Percentiles rank a stretch among this genome's conserved stretches.
Conservation (phyloP, 2,888 invertebrate species). For the Oscheius sp. region DNA sequence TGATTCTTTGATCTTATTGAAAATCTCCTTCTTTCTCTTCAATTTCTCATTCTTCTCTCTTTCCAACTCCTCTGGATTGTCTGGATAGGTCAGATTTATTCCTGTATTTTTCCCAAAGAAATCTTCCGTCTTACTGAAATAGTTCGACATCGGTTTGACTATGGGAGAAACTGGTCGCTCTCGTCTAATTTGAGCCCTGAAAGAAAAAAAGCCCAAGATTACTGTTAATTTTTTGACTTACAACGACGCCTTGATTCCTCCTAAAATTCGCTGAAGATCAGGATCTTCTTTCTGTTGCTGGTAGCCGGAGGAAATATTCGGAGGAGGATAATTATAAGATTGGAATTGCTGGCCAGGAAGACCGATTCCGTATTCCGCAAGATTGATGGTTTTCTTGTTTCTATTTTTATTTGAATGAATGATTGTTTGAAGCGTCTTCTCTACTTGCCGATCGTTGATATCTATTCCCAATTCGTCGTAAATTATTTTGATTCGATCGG, state of each 20-base stretch:
- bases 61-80: conserved; percentile 11
- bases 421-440: no score
- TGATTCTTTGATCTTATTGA: not conserved
- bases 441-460: not conserved
- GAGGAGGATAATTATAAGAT: no score
- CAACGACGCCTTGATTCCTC: not conserved
- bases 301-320: no score
- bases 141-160: conserved; percentile 1
- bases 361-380: conserved; percentile 4
- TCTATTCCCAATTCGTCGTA: not conserved
- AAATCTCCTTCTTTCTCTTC: not conserved
- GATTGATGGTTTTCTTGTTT: conserved; percentile 6
- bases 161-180: conserved; percentile 1
- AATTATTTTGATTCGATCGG: no score
- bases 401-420: no score
- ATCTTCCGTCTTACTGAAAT: conserved; percentile 4
- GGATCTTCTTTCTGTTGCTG: not conserved
- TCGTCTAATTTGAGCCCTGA: not conserved
- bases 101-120: not conserved
- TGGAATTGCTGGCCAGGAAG: not conserved
- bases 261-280: not conserved
- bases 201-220: not conserved
- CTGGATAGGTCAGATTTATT: conserved; percentile 1
- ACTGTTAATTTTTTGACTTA: no score
- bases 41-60: conserved; percentile 6